Evolutionary conservation across 92 coral and sea anemone genomes (phyloP), one percentile per base, ranked within the genome.

Genomic region (Palythoa heliodiscus): DNA sequence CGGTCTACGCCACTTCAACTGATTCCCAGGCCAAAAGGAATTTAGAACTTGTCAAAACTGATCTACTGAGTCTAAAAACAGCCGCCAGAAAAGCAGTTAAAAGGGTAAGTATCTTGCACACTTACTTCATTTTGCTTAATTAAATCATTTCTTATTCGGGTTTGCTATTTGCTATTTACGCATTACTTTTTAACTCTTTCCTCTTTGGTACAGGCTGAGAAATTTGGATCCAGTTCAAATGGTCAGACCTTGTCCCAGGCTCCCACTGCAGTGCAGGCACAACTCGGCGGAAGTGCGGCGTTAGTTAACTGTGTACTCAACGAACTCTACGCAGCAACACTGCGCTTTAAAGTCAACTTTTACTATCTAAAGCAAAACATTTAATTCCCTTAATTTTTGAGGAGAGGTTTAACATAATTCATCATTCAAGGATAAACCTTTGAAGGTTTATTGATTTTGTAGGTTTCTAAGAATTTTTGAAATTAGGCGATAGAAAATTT

Each of bases 291-390:
- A 23, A 55, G 52, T 5, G 82, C 22, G 35, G 52, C 82, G 17
- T 37, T 57, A 17, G 82, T 77, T 58, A 69, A 77, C 37, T 77
- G 82, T 37, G 54, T 17, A 20, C 69, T 77, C 11, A 77, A 77
- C n/a, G 69, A 77, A 47, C 61, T 77, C 12, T 12, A 37, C 39
- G 55, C 70, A 37, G 37, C 82, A 17, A 20, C 25, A 35, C n/a
- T 54, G 11, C 39, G 53, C 8, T 77, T 77, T 11, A 58, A 77
- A n/a, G 25, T 48, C 17, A 77, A 54, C 25, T 58, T 77, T 61
- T 16, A 77, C 70, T 77, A 77, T 11, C 37, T 77, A 24, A 47
- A 77, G 5, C 82, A 54, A 38, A 77, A 77, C 64, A 17, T 52
- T 77, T 77, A 57, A 22, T 38, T 35, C 38, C 5, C 64, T 13